Base-by-base conservation (phyloP, 2,113 vertebrate species). In the Azemiops feae region DNA sequence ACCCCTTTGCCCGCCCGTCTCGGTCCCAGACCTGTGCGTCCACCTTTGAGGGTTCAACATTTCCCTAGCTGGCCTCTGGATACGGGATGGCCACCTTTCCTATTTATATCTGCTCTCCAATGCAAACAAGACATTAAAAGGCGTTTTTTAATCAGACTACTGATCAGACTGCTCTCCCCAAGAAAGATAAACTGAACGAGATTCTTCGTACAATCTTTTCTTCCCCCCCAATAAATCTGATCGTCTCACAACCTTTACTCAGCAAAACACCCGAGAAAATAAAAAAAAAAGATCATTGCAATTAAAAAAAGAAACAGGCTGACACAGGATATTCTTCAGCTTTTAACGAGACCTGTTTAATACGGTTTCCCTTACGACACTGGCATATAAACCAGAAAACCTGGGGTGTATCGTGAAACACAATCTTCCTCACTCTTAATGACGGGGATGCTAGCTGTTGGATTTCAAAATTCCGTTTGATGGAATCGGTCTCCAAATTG, bases 281-380 rank as follows among this genome's bases (percentile, higher is more conserved):
- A 30, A 12, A 14, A 10, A 14, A 27, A 43, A 50, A 47, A 60
- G 45, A 85, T 94, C 93, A 94, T 91, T 81, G 93, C 94, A 20
- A 27, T 57, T 94, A 92, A 60, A 45, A 58, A 91, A 87, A 1
- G 3, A 45, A 58, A 91, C 87, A 1, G 4, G 86, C 0, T 1
- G 0, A 20, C 91, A 3, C 12, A 53, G 94, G 53, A 91, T 27
- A 4, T 25, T 0, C 1, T 9, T 27, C 39, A 5, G 74, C 20
- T 92, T 96, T 94, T 91, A 92, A 89, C 88, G 93, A 91, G 12
- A 91, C 4, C 57, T 94, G 27, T 3, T 92, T 92, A 92, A 47
- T 47, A 9, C 74, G 16, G 89, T 93, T 91, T 23, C 11, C 0
- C 0, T 1, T 1, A 0, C 14, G 0, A 20, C 45, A 91, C 30